phyloP scores from a whole-genome alignment of 2,888 invertebrate genomes.

The Monopis laevigella region DNA sequence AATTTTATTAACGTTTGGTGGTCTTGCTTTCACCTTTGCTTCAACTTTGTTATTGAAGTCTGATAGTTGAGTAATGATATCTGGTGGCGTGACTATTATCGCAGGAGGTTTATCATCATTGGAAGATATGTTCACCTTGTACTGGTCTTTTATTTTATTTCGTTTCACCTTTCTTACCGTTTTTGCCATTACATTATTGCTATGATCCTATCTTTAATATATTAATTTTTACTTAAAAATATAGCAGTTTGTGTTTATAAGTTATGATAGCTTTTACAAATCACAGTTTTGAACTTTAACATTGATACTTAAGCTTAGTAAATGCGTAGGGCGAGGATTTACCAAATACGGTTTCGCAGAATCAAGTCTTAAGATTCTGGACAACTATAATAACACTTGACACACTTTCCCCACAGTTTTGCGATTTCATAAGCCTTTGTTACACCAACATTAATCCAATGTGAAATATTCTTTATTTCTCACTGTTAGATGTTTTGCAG shows the following conservation, averaged over 20 bases:
- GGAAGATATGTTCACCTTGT: slow-evolving; percentile 18
- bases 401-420: slow-evolving; percentile 14
- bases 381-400: slow-evolving; percentile 10
- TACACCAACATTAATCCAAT: not conserved
- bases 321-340: slow-evolving; percentile 7
- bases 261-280: not conserved
- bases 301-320: too few species aligned
- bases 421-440: slow-evolving; percentile 10
- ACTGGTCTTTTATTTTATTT: slow-evolving; percentile 56
- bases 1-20: slow-evolving; percentile 11
- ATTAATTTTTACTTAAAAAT: not conserved
- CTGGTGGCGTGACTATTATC: slow-evolving; percentile 47
- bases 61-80: slow-evolving; percentile 19
- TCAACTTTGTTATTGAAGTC: slow-evolving; percentile 19
- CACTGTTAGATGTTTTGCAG: slow-evolving; percentile 1
- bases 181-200: slow-evolving; percentile 73
- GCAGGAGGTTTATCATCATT: slow-evolving; percentile 34
- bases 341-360: slow-evolving; percentile 3
- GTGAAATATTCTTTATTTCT: slow-evolving; percentile 5
- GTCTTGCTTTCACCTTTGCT: slow-evolving; percentile 46
- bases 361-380: not conserved
- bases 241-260: not conserved
- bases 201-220: not conserved
- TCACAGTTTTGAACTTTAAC: slow-evolving; percentile 4
- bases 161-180: slow-evolving; percentile 79